Conservation (phyloP, 2,113 vertebrate species). For the Cynopterus brachyotis region DNA sequence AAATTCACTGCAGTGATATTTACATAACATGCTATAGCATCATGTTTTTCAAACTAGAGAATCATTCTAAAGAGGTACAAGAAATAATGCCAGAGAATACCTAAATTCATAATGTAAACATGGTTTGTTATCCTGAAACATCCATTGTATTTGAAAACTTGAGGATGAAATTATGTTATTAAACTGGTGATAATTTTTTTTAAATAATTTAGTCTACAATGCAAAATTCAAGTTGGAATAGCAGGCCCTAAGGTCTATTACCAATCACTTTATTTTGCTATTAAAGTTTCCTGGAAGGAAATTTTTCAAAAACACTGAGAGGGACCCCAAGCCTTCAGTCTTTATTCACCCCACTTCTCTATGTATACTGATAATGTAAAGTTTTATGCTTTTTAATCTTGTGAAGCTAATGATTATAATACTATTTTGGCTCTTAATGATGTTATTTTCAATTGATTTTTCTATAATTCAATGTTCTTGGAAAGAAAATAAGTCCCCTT, state of each 20-base stretch:
- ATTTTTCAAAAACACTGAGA: not conserved
- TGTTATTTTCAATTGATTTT: constrained; percentile 12
- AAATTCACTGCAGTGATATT: constrained; percentile 27
- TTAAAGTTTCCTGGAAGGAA: not conserved
- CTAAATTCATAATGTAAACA: not conserved
- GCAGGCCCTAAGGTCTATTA: not conserved
- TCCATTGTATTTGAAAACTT: not conserved
- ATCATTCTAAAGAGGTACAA: not conserved
- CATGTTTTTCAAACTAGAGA: not conserved
- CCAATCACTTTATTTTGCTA: not conserved
- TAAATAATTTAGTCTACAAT: not conserved
- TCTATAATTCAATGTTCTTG: constrained; percentile 44
- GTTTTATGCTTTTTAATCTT: constrained; percentile 14
- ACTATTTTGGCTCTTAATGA: constrained; percentile 36
- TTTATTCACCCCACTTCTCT: not conserved
- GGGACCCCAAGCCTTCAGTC: not conserved
- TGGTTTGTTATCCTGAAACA: not conserved
- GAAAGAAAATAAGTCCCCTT: constrained; percentile 22
- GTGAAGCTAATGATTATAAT: constrained; percentile 19
- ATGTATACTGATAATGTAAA: constrained; percentile 10
- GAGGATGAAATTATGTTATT: not conserved
- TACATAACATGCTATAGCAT: not conserved
- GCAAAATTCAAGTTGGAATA: not conserved
- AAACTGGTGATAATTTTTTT: not conserved
- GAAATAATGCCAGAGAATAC: not conserved